These are phyloP conservation scores for Nestor notabilis DNA, from an alignment of 2,113 vertebrate genomes.

Conservation along the genomic window DNA sequence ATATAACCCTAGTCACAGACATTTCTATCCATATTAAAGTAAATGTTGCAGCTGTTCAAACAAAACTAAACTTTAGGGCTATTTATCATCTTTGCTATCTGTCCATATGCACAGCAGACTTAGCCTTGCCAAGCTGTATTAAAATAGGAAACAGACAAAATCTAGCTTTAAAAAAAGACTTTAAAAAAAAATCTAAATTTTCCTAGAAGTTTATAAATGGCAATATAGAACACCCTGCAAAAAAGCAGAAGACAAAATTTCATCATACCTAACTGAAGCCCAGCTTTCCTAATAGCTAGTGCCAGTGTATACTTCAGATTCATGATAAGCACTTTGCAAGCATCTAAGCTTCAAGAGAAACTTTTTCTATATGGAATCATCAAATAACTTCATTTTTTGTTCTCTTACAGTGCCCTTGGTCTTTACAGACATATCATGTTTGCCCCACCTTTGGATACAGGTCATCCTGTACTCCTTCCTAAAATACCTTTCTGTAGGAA, in stretches of 20 bases:
- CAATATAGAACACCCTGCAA: not conserved
- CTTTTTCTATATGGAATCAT: not conserved
- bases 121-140: not conserved
- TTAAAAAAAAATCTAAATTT: not conserved
- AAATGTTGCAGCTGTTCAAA: slow-evolving; percentile 48
- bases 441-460: not conserved
- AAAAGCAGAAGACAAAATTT: not conserved
- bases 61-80: slow-evolving; percentile 10
- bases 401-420: not conserved
- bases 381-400: not conserved
- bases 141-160: not conserved
- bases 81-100: slow-evolving; percentile 14
- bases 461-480: not conserved
- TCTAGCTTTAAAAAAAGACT: not conserved
- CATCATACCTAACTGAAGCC: not conserved
- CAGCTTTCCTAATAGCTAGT: not conserved
- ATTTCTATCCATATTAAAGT: slow-evolving; percentile 5
- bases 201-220: not conserved
- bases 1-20: not conserved
- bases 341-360: not conserved
- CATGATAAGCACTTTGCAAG: not conserved
- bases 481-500: not conserved
- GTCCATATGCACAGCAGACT: not conserved
- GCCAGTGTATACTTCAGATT: not conserved
- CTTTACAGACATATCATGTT: not conserved